These are phyloP conservation scores for Sebastolobus altivelis DNA, from an alignment of 2,797 vertebrate genomes.

Conservation along the genomic window DNA sequence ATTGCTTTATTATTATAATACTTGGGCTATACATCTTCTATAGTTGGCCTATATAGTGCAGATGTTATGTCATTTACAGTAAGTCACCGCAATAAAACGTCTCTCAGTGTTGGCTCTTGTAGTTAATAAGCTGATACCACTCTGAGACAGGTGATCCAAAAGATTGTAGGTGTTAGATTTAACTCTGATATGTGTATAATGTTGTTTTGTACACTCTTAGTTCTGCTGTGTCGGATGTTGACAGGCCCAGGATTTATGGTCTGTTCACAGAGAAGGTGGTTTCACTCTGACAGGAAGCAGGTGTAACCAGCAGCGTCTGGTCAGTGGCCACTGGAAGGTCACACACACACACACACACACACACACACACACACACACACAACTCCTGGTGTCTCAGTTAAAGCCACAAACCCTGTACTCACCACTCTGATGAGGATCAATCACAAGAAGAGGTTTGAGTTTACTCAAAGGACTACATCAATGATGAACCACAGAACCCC, in stretches of 20 bases:
- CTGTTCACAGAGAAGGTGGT: slow-evolving; percentile 25
- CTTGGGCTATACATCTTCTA: too few relatives aligned
- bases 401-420: slow-evolving; percentile 25
- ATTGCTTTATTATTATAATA: too few relatives aligned
- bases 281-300: slow-evolving; percentile 52
- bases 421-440: slow-evolving; percentile 9
- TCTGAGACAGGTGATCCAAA: not conserved
- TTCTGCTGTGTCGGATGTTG: slow-evolving; percentile 3
- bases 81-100: not conserved
- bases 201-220: not conserved
- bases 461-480: slow-evolving; percentile 4
- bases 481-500: slow-evolving; percentile 23
- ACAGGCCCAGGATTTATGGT: slow-evolving; percentile 23
- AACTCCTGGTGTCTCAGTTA: slow-evolving; percentile 2
- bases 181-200: not conserved
- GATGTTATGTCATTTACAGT: not conserved
- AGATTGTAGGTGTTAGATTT: not conserved
- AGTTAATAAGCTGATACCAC: not conserved
- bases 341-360: slow-evolving; percentile 6
- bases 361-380: slow-evolving; percentile 13
- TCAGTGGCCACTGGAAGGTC: slow-evolving; percentile 22
- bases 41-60: not conserved
- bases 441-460: slow-evolving; percentile 8
- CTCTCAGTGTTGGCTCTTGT: not conserved
- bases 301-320: slow-evolving; percentile 37